Base-by-base conservation (phyloP, 2,113 vertebrate genomes). In the Burhinus oedicnemus region DNA sequence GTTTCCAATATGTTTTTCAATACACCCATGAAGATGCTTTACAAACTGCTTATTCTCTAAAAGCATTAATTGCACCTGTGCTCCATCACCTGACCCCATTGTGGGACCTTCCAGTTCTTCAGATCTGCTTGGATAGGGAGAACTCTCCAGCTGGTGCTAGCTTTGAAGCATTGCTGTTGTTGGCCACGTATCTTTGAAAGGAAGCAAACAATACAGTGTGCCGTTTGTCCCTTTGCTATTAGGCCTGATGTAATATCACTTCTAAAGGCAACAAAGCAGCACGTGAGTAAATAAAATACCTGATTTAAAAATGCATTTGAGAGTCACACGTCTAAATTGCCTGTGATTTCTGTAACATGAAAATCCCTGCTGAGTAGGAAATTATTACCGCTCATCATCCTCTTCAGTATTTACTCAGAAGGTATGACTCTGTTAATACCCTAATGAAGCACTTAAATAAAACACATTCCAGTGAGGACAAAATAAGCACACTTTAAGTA, bases 401-500 rank as follows among this genome's bases (percentile, higher is more conserved):
- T 83, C 62, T 83, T 90, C 64, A 65, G 34, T 87, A 71, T 92
- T 95, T 81, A 49, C 45, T 76, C 58, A 30, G 76, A 85, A 80
- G 38, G 45, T 94, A 93, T 72, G 60, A 42, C 38, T 83, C 42
- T 66, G 25, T 58, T 96, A 87, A 89, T 83, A 72, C 49, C n/a
- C 29, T 80, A 82, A 66, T 58, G 70, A 95, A 83, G 58, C 32
- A 54, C 38, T 82, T 87, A 66, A 86, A 75, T 87, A 71, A 87
- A 90, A 92, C 55, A 54, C 68, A 61, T 88, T 88, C 32, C 75
- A 44, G 8, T 10, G 45, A 88, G 70, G 49, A 85, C 69, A 90
- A 87, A 95, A 66, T 83, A 91, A 76, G 10, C 61, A 85, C 30
- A 32, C 30, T 91, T 93, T 45, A 94, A 94, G 57, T 90, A 92